These are phyloP conservation scores for Anoplophora glabripennis DNA, from an alignment of 1,140 invertebrate genomes.

Conservation along the genomic window DNA sequence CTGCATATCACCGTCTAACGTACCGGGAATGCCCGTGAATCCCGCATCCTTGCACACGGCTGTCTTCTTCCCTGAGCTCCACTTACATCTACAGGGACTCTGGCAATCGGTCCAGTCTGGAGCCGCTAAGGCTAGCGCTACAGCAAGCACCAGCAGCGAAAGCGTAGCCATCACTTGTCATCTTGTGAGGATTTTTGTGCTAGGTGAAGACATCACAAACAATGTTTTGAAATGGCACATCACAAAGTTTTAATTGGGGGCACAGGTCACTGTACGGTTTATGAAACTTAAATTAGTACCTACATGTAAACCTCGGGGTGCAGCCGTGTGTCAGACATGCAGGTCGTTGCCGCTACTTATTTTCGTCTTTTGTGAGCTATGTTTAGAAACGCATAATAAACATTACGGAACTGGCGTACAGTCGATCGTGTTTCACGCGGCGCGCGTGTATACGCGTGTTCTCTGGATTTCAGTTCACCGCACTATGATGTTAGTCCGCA, in stretches of 20 bases:
- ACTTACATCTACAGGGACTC: constrained; percentile 78
- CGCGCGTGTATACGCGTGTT: constrained; percentile 21
- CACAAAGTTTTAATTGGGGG: too few relatives aligned
- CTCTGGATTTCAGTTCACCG: constrained; percentile 41
- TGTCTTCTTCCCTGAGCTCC: constrained; percentile 84
- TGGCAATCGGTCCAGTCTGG: constrained; percentile 83
- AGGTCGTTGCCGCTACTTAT: constrained; percentile 13
- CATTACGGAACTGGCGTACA: neutral
- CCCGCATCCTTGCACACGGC: constrained; percentile 76
- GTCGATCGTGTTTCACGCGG: constrained; percentile 3
- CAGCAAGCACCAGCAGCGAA: constrained; percentile 38
- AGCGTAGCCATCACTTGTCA: constrained; percentile 41
- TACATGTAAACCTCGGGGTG: too few relatives aligned
- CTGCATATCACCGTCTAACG: constrained; percentile 78
- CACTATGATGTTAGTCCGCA: constrained; percentile 48
- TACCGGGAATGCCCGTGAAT: constrained; percentile 69
- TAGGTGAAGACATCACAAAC: too few relatives aligned
- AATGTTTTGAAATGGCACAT: too few relatives aligned
- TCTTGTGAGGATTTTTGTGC: constrained; percentile 18
- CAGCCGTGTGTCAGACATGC: too few relatives aligned
- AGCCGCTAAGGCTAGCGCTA: constrained; percentile 51
- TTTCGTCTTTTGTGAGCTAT: constrained; percentile 13
- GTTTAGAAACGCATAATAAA: neutral
- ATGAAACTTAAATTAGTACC: too few relatives aligned
- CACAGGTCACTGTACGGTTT: too few relatives aligned